These are phyloP conservation scores for Gryllus longicercus DNA, from an alignment of 2,888 invertebrate species.

Conservation along the genomic window DNA sequence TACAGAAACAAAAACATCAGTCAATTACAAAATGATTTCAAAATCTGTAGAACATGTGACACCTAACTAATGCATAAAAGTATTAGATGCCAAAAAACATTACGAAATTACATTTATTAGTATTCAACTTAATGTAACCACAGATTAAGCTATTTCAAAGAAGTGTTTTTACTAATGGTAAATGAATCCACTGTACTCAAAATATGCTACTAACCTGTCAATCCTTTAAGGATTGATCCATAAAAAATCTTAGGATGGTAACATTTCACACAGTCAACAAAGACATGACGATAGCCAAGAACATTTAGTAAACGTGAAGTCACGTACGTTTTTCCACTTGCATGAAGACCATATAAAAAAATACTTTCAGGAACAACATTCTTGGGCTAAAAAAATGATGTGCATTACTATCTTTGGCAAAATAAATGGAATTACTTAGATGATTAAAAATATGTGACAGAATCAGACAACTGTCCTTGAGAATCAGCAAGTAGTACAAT, in stretches of 20 bases:
- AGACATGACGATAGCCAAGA: conserved; percentile 58
- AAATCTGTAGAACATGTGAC: too few species aligned
- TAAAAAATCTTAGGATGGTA: conserved; percentile 71
- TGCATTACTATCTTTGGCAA: background rate
- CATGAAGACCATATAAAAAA: conserved; percentile 78
- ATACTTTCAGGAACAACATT: conserved; percentile 66
- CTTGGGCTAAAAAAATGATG: conserved; percentile 43
- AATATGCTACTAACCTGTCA: conserved; percentile 45
- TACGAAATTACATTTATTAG: background rate
- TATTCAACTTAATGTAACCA: background rate
- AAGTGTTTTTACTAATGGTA: background rate
- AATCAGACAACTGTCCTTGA: too few species aligned
- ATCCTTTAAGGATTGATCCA: conserved; percentile 66
- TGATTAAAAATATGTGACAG: too few species aligned
- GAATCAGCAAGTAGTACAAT: too few species aligned
- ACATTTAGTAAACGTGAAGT: conserved; percentile 58
- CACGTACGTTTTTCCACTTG: conserved; percentile 78
- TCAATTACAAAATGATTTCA: background rate
- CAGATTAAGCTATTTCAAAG: background rate
- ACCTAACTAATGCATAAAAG: too few species aligned
- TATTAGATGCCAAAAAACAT: too few species aligned
- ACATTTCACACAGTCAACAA: conserved; percentile 79
- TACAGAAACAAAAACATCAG: background rate
- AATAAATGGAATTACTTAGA: too few species aligned
- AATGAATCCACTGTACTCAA: conserved; percentile 11